A percentile compares a stretch with the other conserved stretches of the same genome.
Conservation (phyloP, 2,113 vertebrate genomes). For the Caranx ignobilis region DNA sequence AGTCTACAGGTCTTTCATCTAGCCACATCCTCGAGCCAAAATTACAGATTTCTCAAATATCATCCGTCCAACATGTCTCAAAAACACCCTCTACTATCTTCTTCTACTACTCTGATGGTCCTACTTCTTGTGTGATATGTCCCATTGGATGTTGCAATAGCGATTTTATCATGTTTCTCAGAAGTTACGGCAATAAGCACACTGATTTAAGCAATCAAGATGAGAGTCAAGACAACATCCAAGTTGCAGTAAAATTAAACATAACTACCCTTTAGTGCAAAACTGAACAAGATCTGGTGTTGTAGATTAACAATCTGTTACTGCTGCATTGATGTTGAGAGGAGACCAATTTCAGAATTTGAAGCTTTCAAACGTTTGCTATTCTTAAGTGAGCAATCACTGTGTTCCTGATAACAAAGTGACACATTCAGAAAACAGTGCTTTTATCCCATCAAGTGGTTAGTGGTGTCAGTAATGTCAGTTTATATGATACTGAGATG, state of each 20-base stretch:
- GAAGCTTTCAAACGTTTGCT: slow-evolving; percentile 23
- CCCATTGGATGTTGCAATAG: neutral
- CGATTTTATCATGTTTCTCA: neutral
- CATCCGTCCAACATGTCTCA: too few species aligned
- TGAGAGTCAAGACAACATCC: neutral
- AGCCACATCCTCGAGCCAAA: neutral
- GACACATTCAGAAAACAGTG: neutral
- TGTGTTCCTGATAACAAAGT: slow-evolving; percentile 3
- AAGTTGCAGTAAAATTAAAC: neutral
- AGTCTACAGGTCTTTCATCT: neutral
- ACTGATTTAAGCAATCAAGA: neutral
- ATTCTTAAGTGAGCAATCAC: neutral
- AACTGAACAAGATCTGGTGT: neutral
- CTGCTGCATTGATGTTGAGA: neutral
- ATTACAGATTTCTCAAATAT: too few species aligned
- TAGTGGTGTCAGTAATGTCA: slow-evolving; percentile 37
- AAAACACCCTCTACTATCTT: too few species aligned
- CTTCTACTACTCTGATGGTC: too few species aligned
- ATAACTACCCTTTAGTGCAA: neutral
- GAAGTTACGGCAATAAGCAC: neutral
- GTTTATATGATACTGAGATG: slow-evolving; percentile 22
- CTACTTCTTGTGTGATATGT: too few species aligned
- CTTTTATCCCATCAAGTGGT: slow-evolving; percentile 53
- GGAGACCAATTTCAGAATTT: slow-evolving; percentile 4
- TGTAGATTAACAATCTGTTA: neutral